Evolutionary conservation across 2,113 vertebrate species (phyloP), one percentile per base, ranked within the genome.

Genomic region (Bubo scandiacus): DNA sequence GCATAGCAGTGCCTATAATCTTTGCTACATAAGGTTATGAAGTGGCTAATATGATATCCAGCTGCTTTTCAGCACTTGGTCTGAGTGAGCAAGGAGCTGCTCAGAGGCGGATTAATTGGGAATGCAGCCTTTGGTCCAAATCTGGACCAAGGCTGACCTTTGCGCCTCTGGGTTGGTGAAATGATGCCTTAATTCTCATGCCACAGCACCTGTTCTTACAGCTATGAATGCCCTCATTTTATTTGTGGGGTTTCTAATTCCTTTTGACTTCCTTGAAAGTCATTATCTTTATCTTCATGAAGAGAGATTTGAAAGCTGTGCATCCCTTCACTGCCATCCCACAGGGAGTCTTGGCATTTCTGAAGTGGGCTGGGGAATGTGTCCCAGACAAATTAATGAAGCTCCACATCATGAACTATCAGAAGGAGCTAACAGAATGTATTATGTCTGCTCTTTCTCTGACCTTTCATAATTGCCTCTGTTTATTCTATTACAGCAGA

Each of bases 401-500:
- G n/a, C 52, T 81, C 47, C 25, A 20, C 71, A 62, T 67, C 47
- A 83, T 74, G 61, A 89, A 71, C 43, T 72, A 12, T 36, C 30
- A 49, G 90, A 71, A 96, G 77, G 16, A 94, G 45, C 75, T 47
- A 51, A 63, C 86, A 61, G 86, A 94, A 89, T 91, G 67, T 71
- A 34, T 92, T 84, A 70, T 71, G 30, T 51, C 77, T 84, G 72
- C 68, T 83, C 36, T 4, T 90, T 86, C 77, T 63, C 75, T 96
- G 91, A 93, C 83, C 92, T 94, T 79, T 65, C 10, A 5, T 95
- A 92, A 93, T 93, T 94, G 77, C 65, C 57, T 87, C 70, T 92
- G 88, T 86, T 95, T 95, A 93, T 92, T 96, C 52, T 78, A 29
- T 96, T 91, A 74, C 15, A 81, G 73, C 57, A 91, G 72, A 91